Percentiles rank a stretch among this genome's conserved stretches.
phyloP scores from a whole-genome alignment of 1,140 invertebrate genomes.

The Philopotamus ludificatus region DNA sequence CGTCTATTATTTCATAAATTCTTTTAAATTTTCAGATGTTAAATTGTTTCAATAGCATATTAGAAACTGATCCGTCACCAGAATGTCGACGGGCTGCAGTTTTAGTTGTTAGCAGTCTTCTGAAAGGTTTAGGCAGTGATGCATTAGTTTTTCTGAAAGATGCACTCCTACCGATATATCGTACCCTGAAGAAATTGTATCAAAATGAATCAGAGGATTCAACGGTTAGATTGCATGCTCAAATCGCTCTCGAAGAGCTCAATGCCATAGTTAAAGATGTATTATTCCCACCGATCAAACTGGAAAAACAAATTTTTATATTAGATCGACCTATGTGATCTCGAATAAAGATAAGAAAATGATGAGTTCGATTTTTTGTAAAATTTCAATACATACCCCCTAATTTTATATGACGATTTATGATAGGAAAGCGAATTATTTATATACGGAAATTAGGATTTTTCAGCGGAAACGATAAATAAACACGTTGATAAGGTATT shows the following conservation, averaged over 20 bases:
- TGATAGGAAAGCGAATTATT: too few species aligned
- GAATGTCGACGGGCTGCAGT: slow-evolving; percentile 79
- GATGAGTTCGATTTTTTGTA: too few species aligned
- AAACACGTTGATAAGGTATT: slow-evolving; percentile 4
- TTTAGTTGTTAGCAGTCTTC: slow-evolving; percentile 68
- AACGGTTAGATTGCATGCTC: slow-evolving; percentile 68
- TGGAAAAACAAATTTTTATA: slow-evolving; percentile 65
- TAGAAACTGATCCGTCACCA: slow-evolving; percentile 66
- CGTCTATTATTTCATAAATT: background rate
- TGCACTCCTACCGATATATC: slow-evolving; percentile 68
- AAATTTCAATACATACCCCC: too few species aligned
- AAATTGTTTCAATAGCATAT: slow-evolving; percentile 64
- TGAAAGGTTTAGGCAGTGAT: slow-evolving; percentile 72
- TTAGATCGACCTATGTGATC: slow-evolving; percentile 42
- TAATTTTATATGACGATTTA: too few species aligned
- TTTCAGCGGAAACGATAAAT: too few species aligned
- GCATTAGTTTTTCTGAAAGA: slow-evolving; percentile 64
- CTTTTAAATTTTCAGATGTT: slow-evolving; percentile 60
- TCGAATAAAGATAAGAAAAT: slow-evolving; percentile 9
- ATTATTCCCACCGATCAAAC: slow-evolving; percentile 57
- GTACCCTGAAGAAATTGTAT: slow-evolving; percentile 65
- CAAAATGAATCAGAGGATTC: slow-evolving; percentile 64
- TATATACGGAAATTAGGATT: too few species aligned
- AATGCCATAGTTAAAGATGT: slow-evolving; percentile 67
- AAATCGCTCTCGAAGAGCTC: slow-evolving; percentile 74